Base-by-base conservation (phyloP, 2,113 vertebrate species). In the Takifugu flavidus region DNA sequence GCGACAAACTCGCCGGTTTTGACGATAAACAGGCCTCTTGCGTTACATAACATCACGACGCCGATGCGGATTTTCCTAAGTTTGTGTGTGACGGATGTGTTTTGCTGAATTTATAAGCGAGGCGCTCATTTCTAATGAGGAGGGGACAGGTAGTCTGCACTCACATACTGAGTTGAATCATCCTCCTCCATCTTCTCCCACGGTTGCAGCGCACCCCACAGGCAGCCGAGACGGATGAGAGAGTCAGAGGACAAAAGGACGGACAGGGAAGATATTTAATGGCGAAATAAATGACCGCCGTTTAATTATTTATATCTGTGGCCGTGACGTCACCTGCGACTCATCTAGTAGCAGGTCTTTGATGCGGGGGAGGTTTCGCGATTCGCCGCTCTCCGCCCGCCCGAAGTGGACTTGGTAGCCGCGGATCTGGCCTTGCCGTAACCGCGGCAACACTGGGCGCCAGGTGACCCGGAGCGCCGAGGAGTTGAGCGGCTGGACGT, bases 391-490 rank as follows among this genome's bases (percentile, higher is more conserved):
- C 73, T 93, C 93, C 84, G 92, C 89, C n/a, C 85, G 92, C 2
- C 92, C 92, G 1, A 93, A 97, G 86, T 96, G 95, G 71, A 96
- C 94, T 87, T 98, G 96, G 91, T 96, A 98, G 74, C 96, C 94
- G 0, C 94, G 94, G 59, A 98, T 93, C 89, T 96, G 94, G 65
- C 96, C 95, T 1, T 96, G 95, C 68, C 92, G 94, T 71, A 93
- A 91, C 86, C 89, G 93, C 64, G 91, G 94, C 77, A 92, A 79
- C 58, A 95, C 94, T 0, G 95, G 92, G 56, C 92, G 93, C 95
- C 95, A 98, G 62, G 91, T 92, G 79, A 95, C 93, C 53, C 91
- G 90, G 70, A 99, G 89, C 2, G 94, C 93, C 0, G 95, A 95
- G 15, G 94, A 93, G 88, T 96, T 97, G 49, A 96, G 89, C 1